phyloP scores from a whole-genome alignment of 2,797 vertebrate species.

The Betta splendens region DNA sequence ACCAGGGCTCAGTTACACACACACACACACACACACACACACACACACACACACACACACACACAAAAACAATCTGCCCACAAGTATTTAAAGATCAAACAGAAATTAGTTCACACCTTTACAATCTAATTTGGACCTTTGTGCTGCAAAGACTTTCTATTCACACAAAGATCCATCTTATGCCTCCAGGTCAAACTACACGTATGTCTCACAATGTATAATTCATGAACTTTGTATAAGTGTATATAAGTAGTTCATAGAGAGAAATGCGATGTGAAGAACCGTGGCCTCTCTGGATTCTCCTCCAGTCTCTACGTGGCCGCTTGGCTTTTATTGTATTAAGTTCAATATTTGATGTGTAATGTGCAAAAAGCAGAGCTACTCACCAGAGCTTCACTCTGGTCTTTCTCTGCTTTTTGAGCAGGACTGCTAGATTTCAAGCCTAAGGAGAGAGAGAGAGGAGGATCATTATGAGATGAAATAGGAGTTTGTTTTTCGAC shows the following conservation, averaged over 20 bases:
- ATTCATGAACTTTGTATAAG: not conserved
- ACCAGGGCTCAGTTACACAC: conserved; percentile 30
- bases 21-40: no score
- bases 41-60: no score
- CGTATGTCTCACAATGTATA: not conserved
- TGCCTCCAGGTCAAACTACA: not conserved
- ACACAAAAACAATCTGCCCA: not conserved
- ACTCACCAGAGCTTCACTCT: conserved; percentile 78
- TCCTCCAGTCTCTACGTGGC: not conserved
- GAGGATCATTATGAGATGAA: conserved; percentile 7
- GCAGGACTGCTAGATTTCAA: conserved; percentile 67
- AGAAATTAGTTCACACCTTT: conserved; percentile 1
- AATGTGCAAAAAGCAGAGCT: not conserved
- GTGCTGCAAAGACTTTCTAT: not conserved
- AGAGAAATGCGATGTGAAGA: not conserved
- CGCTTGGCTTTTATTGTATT: not conserved
- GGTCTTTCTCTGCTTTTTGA: conserved; percentile 75
- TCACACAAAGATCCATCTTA: not conserved
- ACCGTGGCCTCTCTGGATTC: not conserved
- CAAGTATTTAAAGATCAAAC: not conserved
- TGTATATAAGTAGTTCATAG: not conserved
- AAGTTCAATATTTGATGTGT: conserved; percentile 5
- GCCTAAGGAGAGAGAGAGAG: conserved; percentile 61
- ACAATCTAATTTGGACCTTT: not conserved
- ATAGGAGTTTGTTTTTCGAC: conserved; percentile 11